Evolutionary conservation across 2,113 vertebrate genomes (phyloP), one percentile per base, ranked within the genome.

Genomic region (Poeciliopsis retropinna): DNA sequence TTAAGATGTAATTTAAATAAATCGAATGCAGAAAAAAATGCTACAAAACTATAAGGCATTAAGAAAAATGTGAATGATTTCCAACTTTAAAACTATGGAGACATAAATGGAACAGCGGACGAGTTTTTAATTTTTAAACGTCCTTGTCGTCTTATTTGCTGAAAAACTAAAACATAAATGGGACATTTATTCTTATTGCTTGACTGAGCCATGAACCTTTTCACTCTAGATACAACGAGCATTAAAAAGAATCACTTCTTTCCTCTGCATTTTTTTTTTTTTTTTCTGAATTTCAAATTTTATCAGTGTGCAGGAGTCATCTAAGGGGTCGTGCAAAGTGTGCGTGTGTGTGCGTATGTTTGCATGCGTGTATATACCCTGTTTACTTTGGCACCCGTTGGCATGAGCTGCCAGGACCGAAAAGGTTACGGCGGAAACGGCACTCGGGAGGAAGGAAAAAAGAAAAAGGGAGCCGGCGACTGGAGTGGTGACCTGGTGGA

Each of bases 361-460:
- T 78, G 76, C 85, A 80, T 82, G 83, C 74, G 31, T 83, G 83
- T 72, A 71, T 83, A 80, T n/a, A 69, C 76, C 72, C 63, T 84
- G 85, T 91, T 91, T 89, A 82, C 85, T 91, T 91, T 91, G 88
- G 91, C 91, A 88, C 86, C 78, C 60, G 5, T 82, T 83, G 70
- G 85, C 85, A 76, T 86, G 86, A 83, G 87, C 78, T 67, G 81
- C 78, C 78, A 74, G 73, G 62, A 79, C 14, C 64, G 81, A 87
- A 81, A 83, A 82, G 77, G 82, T 82, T 86, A 70, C 54, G 34
- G 68, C 72, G 75, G 77, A 75, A 81, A 81, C 32, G 28, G 47
- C 70, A 72, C 31, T 75, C 17, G 17, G 5, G 14, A 17, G 44
- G 44, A 17, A 44, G 41, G 4, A 1, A 17, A 5, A 15, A 73